phyloP scores from a whole-genome alignment of 1,140 invertebrate genomes.

The Drosophila pectinifera region DNA sequence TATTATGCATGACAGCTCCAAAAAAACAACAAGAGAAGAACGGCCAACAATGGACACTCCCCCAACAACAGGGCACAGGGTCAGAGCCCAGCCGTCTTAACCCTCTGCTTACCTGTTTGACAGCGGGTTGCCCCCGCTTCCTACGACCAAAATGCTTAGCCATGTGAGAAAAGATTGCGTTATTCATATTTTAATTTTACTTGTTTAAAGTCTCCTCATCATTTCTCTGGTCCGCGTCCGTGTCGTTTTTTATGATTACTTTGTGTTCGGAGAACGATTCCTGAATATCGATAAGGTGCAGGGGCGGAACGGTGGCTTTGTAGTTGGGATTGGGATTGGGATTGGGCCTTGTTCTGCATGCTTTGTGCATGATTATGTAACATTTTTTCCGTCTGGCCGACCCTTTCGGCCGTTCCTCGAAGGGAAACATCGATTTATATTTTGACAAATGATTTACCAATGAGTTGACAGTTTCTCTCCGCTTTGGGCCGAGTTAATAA shows the following conservation, averaged over 20 bases:
- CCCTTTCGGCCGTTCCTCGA: constrained; percentile 20
- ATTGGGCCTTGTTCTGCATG: constrained; percentile 48
- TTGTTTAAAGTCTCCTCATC: constrained; percentile 56
- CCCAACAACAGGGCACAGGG: constrained; percentile 46
- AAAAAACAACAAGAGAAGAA: constrained; percentile 44
- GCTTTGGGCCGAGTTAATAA: constrained; percentile 52
- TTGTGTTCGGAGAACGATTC: constrained; percentile 70
- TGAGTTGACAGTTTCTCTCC: constrained; percentile 71
- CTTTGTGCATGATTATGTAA: constrained; percentile 76
- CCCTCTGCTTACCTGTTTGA: constrained; percentile 71
- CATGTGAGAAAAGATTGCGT: constrained; percentile 83
- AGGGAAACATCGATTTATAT: constrained; percentile 74
- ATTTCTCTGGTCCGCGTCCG: constrained; percentile 17
- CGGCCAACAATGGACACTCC: constrained; percentile 70
- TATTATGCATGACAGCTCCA: constrained; percentile 82
- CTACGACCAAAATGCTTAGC: constrained; percentile 63
- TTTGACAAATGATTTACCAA: constrained; percentile 81
- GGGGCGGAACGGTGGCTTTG: constrained; percentile 66
- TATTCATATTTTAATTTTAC: constrained; percentile 83
- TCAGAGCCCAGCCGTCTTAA: constrained; percentile 34
- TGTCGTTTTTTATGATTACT: constrained; percentile 42
- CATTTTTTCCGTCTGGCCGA: constrained; percentile 48
- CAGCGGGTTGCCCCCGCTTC: constrained; percentile 65
- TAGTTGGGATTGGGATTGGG: constrained; percentile 46
- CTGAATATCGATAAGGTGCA: constrained; percentile 79